Base-by-base conservation (phyloP, 2,888 invertebrate species). In the Plagodis dolabraria region DNA sequence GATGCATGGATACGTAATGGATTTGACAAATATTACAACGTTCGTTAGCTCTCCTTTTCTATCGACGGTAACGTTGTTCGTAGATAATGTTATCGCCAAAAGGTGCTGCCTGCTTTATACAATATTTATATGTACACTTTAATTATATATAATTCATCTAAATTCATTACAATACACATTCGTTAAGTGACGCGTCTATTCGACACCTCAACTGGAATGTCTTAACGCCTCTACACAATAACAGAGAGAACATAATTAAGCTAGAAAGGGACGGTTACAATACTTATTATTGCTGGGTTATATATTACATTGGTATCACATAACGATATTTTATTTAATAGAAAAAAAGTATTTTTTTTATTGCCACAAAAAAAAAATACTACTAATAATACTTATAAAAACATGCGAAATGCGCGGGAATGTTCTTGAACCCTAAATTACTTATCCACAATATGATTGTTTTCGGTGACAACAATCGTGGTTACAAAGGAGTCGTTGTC, bases 61-160 rank as follows among this genome's bases (percentile, higher is more conserved):
- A 55, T 43, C 58, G 60, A 58, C 65, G 63, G 63, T 58, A 53
- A 60, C 65, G 52, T 58, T 47, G 57, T 52, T 40, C 55, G 53
- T 57, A 51, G 48, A 46, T 43, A 12, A 22, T 22, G 48, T 11
- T 50, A 50, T 44, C 60, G 45, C 50, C 54, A 51, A 5, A 45
- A 11, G 34, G 53, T 52, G 63, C 63, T 61, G 57, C 57, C 53
- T 52, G 47, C 46, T 22, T 52, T 49, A 45, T 33, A 47, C 51
- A 55, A 60, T 48, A 64, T 49, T 52, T 42, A 60, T 65, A 63
- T 67, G 56, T 68, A 68, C 67, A 68, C 5, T 9, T 44, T 46
- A 40, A 55, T 43, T 52, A 48, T 35, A 7, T 35, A 35, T 9
- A 36, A 44, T 50, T 53, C 38, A 8, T 33, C 34, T 57, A 57